Percentiles rank a stretch among this genome's conserved stretches.
phyloP scores from a whole-genome alignment of 2,888 invertebrate species.

The Cremastobaeus sp. region DNA sequence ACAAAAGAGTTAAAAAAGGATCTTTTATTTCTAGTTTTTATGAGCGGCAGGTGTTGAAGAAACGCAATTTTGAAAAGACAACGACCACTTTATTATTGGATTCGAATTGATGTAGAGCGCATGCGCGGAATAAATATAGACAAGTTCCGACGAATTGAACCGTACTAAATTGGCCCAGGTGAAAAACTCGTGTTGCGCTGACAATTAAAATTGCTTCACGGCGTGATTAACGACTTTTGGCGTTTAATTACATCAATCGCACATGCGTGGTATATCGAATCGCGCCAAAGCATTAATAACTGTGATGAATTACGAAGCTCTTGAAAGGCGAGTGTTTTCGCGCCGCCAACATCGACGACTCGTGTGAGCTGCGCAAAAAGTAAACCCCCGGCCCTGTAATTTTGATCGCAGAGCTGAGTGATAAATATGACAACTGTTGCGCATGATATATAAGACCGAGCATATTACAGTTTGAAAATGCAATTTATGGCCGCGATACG shows the following conservation, averaged over 20 bases:
- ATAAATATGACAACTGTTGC: conserved; percentile 48
- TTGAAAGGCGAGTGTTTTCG: conserved; percentile 36
- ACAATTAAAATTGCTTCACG: conserved; percentile 14
- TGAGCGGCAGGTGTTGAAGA: too few relatives aligned
- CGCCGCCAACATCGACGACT: conserved; percentile 7
- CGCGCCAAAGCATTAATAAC: conserved; percentile 20
- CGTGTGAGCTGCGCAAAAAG: conserved; percentile 7
- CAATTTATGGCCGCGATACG: conserved; percentile 37
- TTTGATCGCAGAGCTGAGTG: conserved; percentile 27
- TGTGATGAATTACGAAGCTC: conserved; percentile 21
- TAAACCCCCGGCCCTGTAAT: conserved; percentile 21
- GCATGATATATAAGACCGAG: conserved; percentile 18
- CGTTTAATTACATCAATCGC: conserved; percentile 19
- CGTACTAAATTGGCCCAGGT: too few relatives aligned
- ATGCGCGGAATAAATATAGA: too few relatives aligned
- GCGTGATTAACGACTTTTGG: conserved; percentile 2
- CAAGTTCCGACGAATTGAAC: too few relatives aligned
- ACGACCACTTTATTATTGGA: too few relatives aligned
- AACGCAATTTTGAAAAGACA: too few relatives aligned
- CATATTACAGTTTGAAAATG: conserved; percentile 15
- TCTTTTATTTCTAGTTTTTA: too few relatives aligned
- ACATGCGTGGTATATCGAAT: conserved; percentile 27
- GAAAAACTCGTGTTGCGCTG: conserved; percentile 4
- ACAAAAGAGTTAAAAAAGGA: too few relatives aligned
- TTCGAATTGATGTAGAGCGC: too few relatives aligned